Percentiles rank a stretch among this genome's conserved stretches.
phyloP scores from a whole-genome alignment of 2,888 invertebrate species.

The Melieria crassipennis region DNA sequence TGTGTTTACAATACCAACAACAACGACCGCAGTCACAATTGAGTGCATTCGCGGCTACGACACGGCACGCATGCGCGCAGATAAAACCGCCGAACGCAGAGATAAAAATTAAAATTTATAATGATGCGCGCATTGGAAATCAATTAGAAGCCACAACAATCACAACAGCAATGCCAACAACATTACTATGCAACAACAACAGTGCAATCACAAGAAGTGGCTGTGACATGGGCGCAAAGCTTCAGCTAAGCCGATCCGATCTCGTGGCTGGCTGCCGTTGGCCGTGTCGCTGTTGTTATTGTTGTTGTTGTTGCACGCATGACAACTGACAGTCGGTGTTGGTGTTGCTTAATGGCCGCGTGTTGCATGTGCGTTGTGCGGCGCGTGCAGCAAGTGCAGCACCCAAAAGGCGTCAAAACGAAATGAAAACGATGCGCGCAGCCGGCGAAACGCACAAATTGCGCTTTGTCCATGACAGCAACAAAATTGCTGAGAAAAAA shows the following conservation, averaged over 20 bases:
- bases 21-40: slow-evolving; percentile 1
- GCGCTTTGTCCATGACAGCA: slow-evolving; percentile 28
- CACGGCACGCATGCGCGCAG: slow-evolving; percentile 18
- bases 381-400: no score
- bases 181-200: slow-evolving; percentile 2
- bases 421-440: no score
- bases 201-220: background rate
- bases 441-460: slow-evolving; percentile 8
- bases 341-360: no score
- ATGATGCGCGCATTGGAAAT: slow-evolving; percentile 42
- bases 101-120: slow-evolving; percentile 44
- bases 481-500: slow-evolving; percentile 26
- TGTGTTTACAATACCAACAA: background rate
- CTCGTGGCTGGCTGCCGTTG: no score
- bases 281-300: no score
- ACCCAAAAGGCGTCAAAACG: no score
- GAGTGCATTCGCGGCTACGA: background rate
- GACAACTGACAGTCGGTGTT: no score
- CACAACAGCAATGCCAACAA: slow-evolving; percentile 23
- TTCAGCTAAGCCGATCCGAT: background rate
- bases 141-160: slow-evolving; percentile 40
- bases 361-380: no score
- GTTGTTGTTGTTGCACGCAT: no score
- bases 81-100: slow-evolving; percentile 23
- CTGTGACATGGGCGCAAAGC: background rate